These are phyloP conservation scores for Ormia ochracea DNA, from an alignment of 2,888 invertebrate genomes.

Conservation along the genomic window DNA sequence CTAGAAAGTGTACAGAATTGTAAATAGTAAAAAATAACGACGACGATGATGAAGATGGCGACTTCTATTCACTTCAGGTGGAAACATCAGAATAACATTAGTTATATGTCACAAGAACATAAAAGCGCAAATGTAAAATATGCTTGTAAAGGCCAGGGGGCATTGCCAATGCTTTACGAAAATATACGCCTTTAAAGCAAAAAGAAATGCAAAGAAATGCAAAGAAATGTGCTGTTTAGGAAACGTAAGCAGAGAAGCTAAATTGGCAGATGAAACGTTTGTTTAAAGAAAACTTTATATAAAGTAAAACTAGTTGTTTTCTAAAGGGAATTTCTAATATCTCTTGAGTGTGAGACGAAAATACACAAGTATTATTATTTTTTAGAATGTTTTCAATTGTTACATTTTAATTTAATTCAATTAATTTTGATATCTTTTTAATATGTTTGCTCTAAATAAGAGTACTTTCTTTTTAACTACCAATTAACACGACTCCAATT, in stretches of 20 bases:
- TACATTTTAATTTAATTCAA: too few species aligned
- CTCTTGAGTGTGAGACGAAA: not conserved
- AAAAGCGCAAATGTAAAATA: slow-evolving; percentile 5
- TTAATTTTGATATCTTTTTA: too few species aligned
- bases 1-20: slow-evolving; percentile 3
- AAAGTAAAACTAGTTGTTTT: not conserved
- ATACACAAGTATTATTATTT: too few species aligned
- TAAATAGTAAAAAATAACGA: not conserved
- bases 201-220: too few species aligned
- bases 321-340: not conserved
- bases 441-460: too few species aligned
- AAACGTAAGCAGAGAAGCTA: not conserved
- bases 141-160: not conserved
- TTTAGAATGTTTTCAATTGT: too few species aligned
- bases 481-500: too few species aligned
- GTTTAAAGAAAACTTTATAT: not conserved
- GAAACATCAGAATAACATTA: not conserved
- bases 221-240: not conserved
- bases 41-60: not conserved
- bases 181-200: not conserved
- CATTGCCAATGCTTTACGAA: not conserved
- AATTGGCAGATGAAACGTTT: not conserved
- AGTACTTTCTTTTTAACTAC: too few species aligned
- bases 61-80: not conserved
- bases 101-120: not conserved